Conservation (phyloP, 2,113 vertebrate genomes). For the Amphiprion percula region DNA sequence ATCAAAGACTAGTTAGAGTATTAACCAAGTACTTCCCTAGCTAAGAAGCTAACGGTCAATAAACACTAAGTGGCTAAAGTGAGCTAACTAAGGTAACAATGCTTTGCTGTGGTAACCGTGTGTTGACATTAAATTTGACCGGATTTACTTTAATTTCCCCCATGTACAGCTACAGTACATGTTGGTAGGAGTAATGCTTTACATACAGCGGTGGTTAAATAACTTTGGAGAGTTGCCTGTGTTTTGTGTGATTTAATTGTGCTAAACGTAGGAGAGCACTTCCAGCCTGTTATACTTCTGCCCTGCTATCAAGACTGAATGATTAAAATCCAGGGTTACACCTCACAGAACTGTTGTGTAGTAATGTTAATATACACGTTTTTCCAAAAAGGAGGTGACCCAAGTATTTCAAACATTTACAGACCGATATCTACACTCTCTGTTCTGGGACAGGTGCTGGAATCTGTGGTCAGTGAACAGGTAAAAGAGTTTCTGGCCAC, state of each 20-base stretch:
- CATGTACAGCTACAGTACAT: no score
- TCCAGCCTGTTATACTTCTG: background rate
- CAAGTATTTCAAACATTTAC: no score
- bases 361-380: no score
- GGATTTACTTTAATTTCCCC: background rate
- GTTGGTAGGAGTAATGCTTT: background rate
- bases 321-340: background rate
- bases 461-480: no score
- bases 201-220: background rate
- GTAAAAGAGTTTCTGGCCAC: no score
- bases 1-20: background rate
- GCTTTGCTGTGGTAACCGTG: background rate
- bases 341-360: background rate
- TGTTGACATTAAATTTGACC: no score
- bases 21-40: conserved; percentile 58
- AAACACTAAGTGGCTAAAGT: conserved; percentile 32
- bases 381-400: no score
- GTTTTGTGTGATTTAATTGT: background rate
- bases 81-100: background rate
- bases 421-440: no score
- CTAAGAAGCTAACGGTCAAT: conserved; percentile 51
- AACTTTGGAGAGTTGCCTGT: background rate
- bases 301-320: background rate
- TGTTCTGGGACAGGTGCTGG: no score
- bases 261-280: no score